Conservation (phyloP, 2,113 vertebrate species). For the Formicarius rufipectus region DNA sequence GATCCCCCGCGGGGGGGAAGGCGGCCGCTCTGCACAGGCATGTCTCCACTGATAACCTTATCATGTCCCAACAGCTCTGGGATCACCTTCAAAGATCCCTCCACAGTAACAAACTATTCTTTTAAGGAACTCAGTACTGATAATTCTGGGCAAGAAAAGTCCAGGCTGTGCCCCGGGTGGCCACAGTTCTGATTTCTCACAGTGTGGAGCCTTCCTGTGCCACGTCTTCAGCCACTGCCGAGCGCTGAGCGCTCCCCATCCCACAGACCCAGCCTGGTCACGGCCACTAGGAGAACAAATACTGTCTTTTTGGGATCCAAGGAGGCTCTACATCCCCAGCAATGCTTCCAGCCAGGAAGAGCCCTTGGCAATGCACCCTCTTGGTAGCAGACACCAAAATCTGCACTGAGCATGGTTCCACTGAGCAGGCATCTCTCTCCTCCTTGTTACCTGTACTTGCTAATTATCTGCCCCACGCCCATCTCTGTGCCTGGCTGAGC, state of each 20-base stretch:
- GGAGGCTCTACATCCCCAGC: neutral
- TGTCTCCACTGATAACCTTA: constrained; percentile 64
- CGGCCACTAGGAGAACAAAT: fast-evolving
- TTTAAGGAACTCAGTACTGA: neutral
- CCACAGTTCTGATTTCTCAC: fast-evolving
- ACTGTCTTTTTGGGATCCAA: fast-evolving
- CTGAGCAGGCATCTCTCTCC: neutral
- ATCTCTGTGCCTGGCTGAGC: neutral
- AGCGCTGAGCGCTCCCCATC: fast-evolving
- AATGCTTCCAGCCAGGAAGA: neutral
- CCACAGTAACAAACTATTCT: constrained; percentile 41
- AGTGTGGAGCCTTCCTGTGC: fast-evolving
- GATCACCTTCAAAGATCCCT: constrained; percentile 53
- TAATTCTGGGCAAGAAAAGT: neutral
- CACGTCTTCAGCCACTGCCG: fast-evolving
- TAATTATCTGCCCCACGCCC: neutral
- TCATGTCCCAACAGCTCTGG: constrained; percentile 65
- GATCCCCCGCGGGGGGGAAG: constrained; percentile 51
- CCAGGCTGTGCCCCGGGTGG: neutral
- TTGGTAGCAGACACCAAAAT: neutral
- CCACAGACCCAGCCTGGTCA: fast-evolving
- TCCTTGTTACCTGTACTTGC: fast-evolving
- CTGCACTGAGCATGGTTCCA: neutral
- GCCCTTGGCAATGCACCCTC: fast-evolving
- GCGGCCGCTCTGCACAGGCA: constrained; percentile 30